Base-by-base conservation (phyloP, 2,888 invertebrate species). In the Macrosoma leucophasiata region DNA sequence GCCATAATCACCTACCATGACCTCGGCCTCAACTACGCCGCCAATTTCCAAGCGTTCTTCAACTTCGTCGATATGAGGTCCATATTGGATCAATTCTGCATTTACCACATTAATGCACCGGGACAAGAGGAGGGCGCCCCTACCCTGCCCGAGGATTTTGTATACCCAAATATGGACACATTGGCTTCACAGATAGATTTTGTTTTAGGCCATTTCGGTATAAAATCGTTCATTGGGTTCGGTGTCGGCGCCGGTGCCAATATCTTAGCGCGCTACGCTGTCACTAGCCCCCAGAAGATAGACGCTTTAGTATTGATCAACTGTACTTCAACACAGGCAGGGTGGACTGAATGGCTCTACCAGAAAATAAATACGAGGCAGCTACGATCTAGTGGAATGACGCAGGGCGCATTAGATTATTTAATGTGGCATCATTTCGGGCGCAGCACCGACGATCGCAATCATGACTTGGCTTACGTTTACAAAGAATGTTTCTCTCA, bases 341-440 rank as follows among this genome's bases (percentile, higher is more conserved):
- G 98, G 9, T 99, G 99, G 99, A 95, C 97, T 46, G 99, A 99
- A 76, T 99, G 98, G 98, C 95, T 97, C 23, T 98, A 98, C 72
- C 98, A 99, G 82, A 99, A 98, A 85, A 89, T 98, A 58, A 96
- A 96, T 71, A 91, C 94, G 6, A 88, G 95, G 51, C 92, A 95
- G 78, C 86, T 96, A 47, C 88, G 94, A 50, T 91, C 93, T 12
- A 94, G 91, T 63, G 96, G 95, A 31, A 95, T 96, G 95, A 96
- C 95, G 30, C 95, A 96, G 66, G 91, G 95, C 34, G 95, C 96
- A 3, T 85, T 96, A 46, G 97, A 99, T 62, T 99, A 99, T 67
- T 86, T 99, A 47, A 95, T 99, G 94, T 99, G 98, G 98, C 98
- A 99, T 79, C 98, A 99, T 75, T 99, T 99, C 75, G 99, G 99